phyloP scores from a whole-genome alignment of 2,888 invertebrate species.

The Bembecia ichneumoniformis region DNA sequence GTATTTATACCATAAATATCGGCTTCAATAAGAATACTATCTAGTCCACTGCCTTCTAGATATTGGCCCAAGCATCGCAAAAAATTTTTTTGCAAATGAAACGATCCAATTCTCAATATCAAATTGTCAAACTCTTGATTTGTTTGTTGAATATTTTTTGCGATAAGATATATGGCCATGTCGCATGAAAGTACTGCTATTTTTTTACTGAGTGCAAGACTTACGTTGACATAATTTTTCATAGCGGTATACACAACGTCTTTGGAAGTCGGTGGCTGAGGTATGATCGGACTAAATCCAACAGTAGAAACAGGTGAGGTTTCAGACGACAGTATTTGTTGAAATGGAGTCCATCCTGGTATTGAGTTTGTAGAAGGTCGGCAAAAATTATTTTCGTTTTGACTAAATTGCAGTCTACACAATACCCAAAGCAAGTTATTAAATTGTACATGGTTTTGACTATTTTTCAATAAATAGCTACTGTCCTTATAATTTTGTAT shows the following conservation, averaged over 20 bases:
- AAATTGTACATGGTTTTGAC: slow-evolving; percentile 3
- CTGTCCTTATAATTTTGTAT: slow-evolving; percentile 8
- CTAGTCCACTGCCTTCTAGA: slow-evolving; percentile 14
- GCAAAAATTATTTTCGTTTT: slow-evolving; percentile 8
- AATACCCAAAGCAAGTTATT: slow-evolving; percentile 7
- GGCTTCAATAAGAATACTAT: slow-evolving; percentile 16
- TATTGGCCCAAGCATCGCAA: slow-evolving; percentile 17
- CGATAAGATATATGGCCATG: slow-evolving; percentile 15
- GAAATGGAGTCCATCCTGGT: slow-evolving; percentile 13
- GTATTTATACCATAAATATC: slow-evolving; percentile 13
- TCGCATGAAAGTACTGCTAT: slow-evolving; percentile 15
- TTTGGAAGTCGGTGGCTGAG: slow-evolving; percentile 16
- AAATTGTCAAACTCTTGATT: slow-evolving; percentile 12
- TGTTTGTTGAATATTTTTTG: slow-evolving; percentile 15
- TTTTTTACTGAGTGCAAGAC: too few relatives aligned
- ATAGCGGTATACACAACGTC: slow-evolving; percentile 18
- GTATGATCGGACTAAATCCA: slow-evolving; percentile 16
- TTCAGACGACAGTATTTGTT: slow-evolving; percentile 17
- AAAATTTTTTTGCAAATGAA: slow-evolving; percentile 19
- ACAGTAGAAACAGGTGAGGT: slow-evolving; percentile 12
- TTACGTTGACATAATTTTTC: slow-evolving; percentile 15
- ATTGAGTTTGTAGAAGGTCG: slow-evolving; percentile 15
- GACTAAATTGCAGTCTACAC: slow-evolving; percentile 12
- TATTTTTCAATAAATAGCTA: slow-evolving; percentile 3
- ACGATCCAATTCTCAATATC: slow-evolving; percentile 15